Conservation (phyloP, 2,113 vertebrate species). For the Archilochus colubris region DNA sequence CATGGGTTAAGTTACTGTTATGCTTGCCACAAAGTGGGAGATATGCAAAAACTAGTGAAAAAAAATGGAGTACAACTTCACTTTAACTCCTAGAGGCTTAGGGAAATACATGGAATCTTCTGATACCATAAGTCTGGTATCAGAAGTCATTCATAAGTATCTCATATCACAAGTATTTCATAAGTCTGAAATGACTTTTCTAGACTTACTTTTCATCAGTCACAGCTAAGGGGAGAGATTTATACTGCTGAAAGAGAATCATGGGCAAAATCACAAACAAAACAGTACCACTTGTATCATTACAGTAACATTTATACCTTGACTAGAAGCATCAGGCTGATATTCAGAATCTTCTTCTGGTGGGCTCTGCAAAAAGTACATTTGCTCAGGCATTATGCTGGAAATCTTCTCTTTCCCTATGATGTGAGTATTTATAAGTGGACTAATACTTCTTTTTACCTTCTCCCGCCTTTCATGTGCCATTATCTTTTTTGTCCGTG, state of each 20-base stretch:
- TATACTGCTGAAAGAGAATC: not conserved
- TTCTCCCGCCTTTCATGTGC: slow-evolving; percentile 84
- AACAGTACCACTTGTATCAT: not conserved
- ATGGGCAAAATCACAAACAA: not conserved
- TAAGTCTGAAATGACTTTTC: not conserved
- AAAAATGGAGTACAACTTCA: not conserved
- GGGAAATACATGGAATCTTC: not conserved
- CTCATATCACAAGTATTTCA: not conserved
- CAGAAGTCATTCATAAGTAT: too few relatives aligned
- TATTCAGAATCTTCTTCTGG: slow-evolving; percentile 81
- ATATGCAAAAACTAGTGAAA: not conserved
- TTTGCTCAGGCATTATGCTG: slow-evolving; percentile 81
- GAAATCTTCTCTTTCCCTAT: slow-evolving; percentile 82
- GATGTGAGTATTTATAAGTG: slow-evolving; percentile 77
- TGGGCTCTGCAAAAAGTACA: slow-evolving; percentile 82
- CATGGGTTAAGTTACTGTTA: not conserved
- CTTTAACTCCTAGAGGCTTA: not conserved
- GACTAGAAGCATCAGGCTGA: slow-evolving; percentile 75
- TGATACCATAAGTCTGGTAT: not conserved
- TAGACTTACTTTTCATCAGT: not conserved
- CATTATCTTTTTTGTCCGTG: slow-evolving; percentile 88
- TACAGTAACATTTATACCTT: slow-evolving; percentile 69
- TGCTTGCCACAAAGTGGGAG: not conserved
- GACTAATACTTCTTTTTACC: slow-evolving; percentile 80
- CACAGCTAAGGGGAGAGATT: not conserved